These are phyloP conservation scores for Tenualosa ilisha DNA, from an alignment of 2,797 vertebrate species.

Conservation along the genomic window DNA sequence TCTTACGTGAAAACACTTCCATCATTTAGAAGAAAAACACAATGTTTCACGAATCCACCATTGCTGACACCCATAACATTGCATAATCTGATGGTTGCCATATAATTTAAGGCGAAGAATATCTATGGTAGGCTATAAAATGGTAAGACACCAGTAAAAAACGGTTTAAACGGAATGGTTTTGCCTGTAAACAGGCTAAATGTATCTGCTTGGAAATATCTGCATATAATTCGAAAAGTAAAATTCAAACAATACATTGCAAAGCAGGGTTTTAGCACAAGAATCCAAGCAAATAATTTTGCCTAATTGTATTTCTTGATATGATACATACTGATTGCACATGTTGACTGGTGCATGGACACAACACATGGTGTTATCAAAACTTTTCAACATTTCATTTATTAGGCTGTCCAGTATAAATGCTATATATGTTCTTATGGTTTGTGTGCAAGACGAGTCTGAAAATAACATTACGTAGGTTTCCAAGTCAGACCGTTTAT, in stretches of 20 bases:
- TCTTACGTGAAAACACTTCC: conserved; percentile 31
- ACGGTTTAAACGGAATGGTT: not conserved
- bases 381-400: not conserved
- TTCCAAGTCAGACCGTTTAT: not conserved
- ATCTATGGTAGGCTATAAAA: conserved; percentile 35
- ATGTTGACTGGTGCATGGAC: not conserved
- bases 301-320: not conserved
- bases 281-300: not conserved
- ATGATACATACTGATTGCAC: not conserved
- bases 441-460: not conserved
- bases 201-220: not conserved
- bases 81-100: conserved; percentile 51
- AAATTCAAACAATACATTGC: not conserved
- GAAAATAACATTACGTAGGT: not conserved
- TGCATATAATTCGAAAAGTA: not conserved
- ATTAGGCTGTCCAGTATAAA: not conserved
- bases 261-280: not conserved
- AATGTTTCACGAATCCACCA: conserved; percentile 52
- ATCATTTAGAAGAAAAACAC: conserved; percentile 40
- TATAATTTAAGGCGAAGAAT: conserved; percentile 55
- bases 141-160: not conserved
- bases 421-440: not conserved
- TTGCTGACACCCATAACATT: conserved; percentile 55
- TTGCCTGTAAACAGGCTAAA: not conserved
- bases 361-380: not conserved